Conservation (phyloP, 2,888 invertebrate genomes). For the Tridacna crocea region DNA sequence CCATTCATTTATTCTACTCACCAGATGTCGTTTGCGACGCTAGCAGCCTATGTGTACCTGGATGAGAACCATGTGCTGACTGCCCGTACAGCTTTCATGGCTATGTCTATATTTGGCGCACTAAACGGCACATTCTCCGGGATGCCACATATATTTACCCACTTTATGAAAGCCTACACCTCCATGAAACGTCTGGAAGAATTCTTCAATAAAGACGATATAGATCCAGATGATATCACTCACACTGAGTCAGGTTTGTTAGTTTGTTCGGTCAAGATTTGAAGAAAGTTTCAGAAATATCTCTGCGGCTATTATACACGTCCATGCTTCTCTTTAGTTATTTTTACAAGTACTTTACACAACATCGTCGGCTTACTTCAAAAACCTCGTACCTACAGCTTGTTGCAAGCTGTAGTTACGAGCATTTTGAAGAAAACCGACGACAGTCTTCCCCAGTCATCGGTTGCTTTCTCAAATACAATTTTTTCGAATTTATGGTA, state of each 20-base stretch:
- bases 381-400: too few species aligned
- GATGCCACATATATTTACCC: slow-evolving; percentile 95
- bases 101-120: slow-evolving; percentile 83
- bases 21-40: slow-evolving; percentile 79
- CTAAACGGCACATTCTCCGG: slow-evolving; percentile 93
- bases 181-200: slow-evolving; percentile 61
- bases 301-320: too few species aligned
- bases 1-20: slow-evolving; percentile 17
- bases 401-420: too few species aligned
- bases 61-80: slow-evolving; percentile 86
- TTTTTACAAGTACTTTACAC: too few species aligned
- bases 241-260: slow-evolving; percentile 33
- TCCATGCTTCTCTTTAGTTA: too few species aligned
- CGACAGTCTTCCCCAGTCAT: too few species aligned
- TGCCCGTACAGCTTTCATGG: slow-evolving; percentile 86
- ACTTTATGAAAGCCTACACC: slow-evolving; percentile 56
- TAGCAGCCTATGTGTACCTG: slow-evolving; percentile 78
- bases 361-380: too few species aligned
- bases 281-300: too few species aligned
- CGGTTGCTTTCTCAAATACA: too few species aligned
- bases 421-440: too few species aligned
- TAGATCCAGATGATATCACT: slow-evolving; percentile 60
- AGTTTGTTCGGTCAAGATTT: too few species aligned
- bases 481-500: too few species aligned
- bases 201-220: slow-evolving; percentile 64